These are phyloP conservation scores for Rhipidura dahli DNA, from an alignment of 2,113 vertebrate genomes.

Conservation along the genomic window DNA sequence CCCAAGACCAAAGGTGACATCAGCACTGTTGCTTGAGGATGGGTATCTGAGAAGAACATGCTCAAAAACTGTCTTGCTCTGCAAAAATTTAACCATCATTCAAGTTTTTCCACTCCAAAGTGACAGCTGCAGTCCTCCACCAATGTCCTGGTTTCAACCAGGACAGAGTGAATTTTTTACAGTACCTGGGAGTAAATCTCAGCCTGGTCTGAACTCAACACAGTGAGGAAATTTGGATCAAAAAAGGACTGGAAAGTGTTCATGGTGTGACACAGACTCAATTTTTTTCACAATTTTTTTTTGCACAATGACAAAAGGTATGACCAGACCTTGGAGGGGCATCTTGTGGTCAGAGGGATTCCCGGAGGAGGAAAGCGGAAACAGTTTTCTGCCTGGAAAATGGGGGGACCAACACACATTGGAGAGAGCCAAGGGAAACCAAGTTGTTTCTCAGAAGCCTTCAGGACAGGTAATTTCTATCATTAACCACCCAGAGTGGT, in stretches of 20 bases:
- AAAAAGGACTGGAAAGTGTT: background rate
- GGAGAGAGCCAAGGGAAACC: background rate
- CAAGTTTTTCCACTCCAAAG: background rate
- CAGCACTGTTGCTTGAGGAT: background rate
- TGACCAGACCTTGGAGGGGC: fast-evolving
- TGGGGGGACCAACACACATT: fast-evolving
- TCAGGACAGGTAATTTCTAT: background rate
- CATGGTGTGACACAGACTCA: background rate
- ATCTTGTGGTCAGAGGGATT: fast-evolving
- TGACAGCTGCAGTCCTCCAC: background rate
- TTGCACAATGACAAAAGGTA: background rate
- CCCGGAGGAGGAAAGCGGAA: background rate
- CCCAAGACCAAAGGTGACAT: fast-evolving
- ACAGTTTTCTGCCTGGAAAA: background rate
- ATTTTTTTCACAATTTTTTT: background rate
- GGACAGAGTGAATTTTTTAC: background rate
- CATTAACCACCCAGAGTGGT: background rate
- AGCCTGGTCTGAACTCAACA: background rate
- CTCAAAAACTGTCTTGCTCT: background rate
- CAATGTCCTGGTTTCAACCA: background rate
- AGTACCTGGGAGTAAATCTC: background rate
- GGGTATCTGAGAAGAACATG: fast-evolving
- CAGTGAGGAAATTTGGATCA: background rate
- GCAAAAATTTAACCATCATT: background rate
- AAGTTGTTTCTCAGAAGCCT: background rate